phyloP scores from a whole-genome alignment of 2,888 invertebrate genomes.

The Pandemis corylana region DNA sequence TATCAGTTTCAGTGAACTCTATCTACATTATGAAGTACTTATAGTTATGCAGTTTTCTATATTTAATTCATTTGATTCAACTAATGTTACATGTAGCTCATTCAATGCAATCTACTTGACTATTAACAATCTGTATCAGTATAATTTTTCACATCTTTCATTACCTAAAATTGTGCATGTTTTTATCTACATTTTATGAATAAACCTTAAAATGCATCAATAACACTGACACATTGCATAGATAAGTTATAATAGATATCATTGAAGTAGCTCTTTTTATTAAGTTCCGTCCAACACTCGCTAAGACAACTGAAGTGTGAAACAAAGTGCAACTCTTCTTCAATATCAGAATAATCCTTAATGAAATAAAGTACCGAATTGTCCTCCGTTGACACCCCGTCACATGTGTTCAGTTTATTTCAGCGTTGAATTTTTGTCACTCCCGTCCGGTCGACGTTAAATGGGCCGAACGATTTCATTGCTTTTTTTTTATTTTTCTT shows the following conservation, averaged over 20 bases:
- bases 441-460: slow-evolving; percentile 83
- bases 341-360: slow-evolving; percentile 37
- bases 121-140: too few species aligned
- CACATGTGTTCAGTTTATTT: slow-evolving; percentile 83
- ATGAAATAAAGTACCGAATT: slow-evolving; percentile 34
- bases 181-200: neutral
- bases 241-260: neutral
- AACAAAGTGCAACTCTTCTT: slow-evolving; percentile 8
- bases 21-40: too few species aligned
- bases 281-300: neutral
- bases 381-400: slow-evolving; percentile 62
- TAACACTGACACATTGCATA: neutral
- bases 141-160: neutral
- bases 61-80: neutral
- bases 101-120: too few species aligned
- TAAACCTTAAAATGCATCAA: neutral
- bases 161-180: neutral
- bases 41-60: neutral
- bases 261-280: too few species aligned
- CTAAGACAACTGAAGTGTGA: neutral
- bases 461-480: slow-evolving; percentile 82
- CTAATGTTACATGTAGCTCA: too few species aligned
- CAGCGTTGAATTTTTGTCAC: slow-evolving; percentile 82
- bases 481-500: slow-evolving; percentile 63
- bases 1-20: too few species aligned